Percentiles rank a stretch among this genome's conserved stretches.
Conservation (phyloP, 2,888 invertebrate genomes). For the Lobophora halterata region DNA sequence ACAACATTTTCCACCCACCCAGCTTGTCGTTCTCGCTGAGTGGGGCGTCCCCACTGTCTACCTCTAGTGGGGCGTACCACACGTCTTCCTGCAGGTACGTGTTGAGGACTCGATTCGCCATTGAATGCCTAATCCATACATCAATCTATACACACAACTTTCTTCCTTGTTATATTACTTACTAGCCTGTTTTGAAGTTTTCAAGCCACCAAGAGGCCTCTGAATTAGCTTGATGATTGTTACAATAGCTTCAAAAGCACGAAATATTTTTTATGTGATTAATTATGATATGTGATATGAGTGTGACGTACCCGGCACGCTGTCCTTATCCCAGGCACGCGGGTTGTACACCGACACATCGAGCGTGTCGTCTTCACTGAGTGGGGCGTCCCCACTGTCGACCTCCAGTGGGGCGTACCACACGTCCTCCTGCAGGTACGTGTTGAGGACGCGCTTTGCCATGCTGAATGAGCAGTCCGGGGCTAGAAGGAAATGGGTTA, state of each 20-base stretch:
- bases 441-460: slow-evolving; percentile 50
- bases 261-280: no score
- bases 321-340: slow-evolving; percentile 60
- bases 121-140: no score
- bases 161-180: no score
- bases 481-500: slow-evolving; percentile 36
- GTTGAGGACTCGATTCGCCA: slow-evolving; percentile 52
- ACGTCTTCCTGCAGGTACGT: slow-evolving; percentile 74
- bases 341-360: slow-evolving; percentile 66
- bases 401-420: slow-evolving; percentile 76
- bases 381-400: slow-evolving; percentile 38
- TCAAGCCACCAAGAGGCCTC: no score
- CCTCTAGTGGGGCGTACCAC: slow-evolving; percentile 74
- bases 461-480: slow-evolving; percentile 43
- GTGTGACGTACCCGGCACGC: slow-evolving; percentile 55
- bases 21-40: slow-evolving; percentile 46
- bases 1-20: slow-evolving; percentile 51
- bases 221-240: no score
- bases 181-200: no score
- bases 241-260: no score
- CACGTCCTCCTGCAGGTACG: slow-evolving; percentile 73
- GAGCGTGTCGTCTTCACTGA: slow-evolving; percentile 46
- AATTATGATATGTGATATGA: no score
- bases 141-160: no score
- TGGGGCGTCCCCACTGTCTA: slow-evolving; percentile 42